Evolutionary conservation across 92 coral and sea anemone species (phyloP).

Genomic region (Palythoa heliodiscus): DNA sequence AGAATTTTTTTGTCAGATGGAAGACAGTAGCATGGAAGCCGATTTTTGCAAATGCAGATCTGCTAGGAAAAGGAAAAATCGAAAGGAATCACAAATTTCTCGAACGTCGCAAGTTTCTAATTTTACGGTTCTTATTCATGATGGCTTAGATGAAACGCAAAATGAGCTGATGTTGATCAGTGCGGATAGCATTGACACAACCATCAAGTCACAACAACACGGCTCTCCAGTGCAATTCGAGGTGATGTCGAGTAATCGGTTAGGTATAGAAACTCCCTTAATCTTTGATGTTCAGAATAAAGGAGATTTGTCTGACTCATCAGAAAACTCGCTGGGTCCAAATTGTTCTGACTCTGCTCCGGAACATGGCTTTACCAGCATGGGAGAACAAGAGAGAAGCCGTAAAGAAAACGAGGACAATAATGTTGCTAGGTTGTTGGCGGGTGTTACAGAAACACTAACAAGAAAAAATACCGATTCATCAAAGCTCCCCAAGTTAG

Average conservation of each 20-base stretch:
- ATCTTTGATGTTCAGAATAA: not conserved
- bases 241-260: not conserved
- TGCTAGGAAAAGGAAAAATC: not conserved
- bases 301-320: conserved; percentile 22
- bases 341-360: not conserved
- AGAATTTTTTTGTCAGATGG: not conserved
- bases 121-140: conserved; percentile 57
- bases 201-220: conserved; percentile 34
- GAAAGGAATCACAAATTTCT: conserved; percentile 22
- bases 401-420: no score
- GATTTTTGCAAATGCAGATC: not conserved
- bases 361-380: not conserved
- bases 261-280: not conserved
- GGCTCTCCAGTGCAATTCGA: conserved; percentile 52
- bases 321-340: not conserved
- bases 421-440: not conserved
- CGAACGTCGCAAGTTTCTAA: conserved; percentile 8
- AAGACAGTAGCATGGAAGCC: not conserved
- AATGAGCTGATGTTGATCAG: conserved; percentile 66
- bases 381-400: not conserved
- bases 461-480: not conserved
- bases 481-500: not conserved
- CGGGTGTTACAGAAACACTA: not conserved
- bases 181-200: conserved; percentile 60
- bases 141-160: conserved; percentile 47